Evolutionary conservation across 2,888 invertebrate species (phyloP), one percentile per base, ranked within the genome.

Genomic region (Luffia ferchaultella): DNA sequence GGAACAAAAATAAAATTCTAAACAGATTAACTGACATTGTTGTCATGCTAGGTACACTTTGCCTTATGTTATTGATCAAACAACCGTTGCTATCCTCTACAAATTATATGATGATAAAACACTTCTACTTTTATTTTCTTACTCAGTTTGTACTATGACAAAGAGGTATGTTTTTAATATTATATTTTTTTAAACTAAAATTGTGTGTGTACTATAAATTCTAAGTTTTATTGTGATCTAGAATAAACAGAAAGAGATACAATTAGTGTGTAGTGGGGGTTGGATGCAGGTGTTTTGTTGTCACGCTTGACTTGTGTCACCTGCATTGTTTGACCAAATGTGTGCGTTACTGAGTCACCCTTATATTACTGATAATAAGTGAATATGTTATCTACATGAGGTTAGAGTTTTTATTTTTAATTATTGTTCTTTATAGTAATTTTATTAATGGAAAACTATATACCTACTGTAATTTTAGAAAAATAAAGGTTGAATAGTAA

Each of bases 1-100:
- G 54, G 56, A 56, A 59, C 52, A 58, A 61, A 53, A 58, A n/a
- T n/a, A 55, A 59, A 66, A 61, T 60, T 52, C 50, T 53, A 60
- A 59, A 67, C 63, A 64, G 63, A 62, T n/a, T n/a, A 62, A 65
- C 59, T 77, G 70, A 64, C 77, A 68, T 62, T 65, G 61, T 62
- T 57, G 59, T 60, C 53, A 59, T 61, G 68, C 67, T 63, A 65
- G 60, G 59, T 63, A 15, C 42, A 63, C 63, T 64, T 65, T 62
- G 58, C 62, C 59, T 65, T 64, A 59, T 63, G 60, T 64, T 82
- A 83, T 83, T 82, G 82, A 82, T 83, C 73, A 68, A 82, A 79
- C 76, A 74, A 68, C 67, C 52, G 77, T 80, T 62, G 62, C 80
- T 75, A 78, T 66, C 77, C 62, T 57, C 5, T 7, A 30, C 5